phyloP scores from a whole-genome alignment of 1,140 invertebrate species.

The Listronotus oregonensis region DNA sequence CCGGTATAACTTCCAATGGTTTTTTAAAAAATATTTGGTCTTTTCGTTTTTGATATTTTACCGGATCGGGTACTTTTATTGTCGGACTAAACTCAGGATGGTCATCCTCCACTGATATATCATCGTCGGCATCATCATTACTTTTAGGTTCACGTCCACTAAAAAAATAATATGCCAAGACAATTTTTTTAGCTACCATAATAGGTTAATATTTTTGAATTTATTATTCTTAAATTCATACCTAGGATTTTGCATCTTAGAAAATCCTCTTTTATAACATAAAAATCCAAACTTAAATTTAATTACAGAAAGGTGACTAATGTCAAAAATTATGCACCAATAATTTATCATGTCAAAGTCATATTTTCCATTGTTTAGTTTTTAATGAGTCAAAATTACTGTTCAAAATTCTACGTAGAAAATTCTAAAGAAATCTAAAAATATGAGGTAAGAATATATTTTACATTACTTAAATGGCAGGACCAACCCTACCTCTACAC shows the following conservation, averaged over 20 bases:
- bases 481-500: no score
- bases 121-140: not conserved
- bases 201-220: no score
- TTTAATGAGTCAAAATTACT: not conserved
- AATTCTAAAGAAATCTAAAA: not conserved
- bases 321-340: not conserved
- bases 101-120: not conserved
- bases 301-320: not conserved
- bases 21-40: slow-evolving; percentile 15
- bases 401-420: slow-evolving; percentile 7
- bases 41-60: slow-evolving; percentile 30
- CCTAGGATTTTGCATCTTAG: no score
- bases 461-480: no score
- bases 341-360: not conserved
- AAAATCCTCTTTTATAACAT: not conserved
- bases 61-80: slow-evolving; percentile 33
- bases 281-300: not conserved
- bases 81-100: slow-evolving; percentile 18
- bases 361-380: slow-evolving; percentile 1
- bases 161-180: not conserved
- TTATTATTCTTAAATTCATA: not conserved
- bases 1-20: slow-evolving; percentile 28
- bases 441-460: not conserved
- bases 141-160: not conserved
- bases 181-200: not conserved